Evolutionary conservation across 2,888 invertebrate genomes (phyloP), one percentile per base, ranked within the genome.

Genomic region (Theodoxus fluviatilis): DNA sequence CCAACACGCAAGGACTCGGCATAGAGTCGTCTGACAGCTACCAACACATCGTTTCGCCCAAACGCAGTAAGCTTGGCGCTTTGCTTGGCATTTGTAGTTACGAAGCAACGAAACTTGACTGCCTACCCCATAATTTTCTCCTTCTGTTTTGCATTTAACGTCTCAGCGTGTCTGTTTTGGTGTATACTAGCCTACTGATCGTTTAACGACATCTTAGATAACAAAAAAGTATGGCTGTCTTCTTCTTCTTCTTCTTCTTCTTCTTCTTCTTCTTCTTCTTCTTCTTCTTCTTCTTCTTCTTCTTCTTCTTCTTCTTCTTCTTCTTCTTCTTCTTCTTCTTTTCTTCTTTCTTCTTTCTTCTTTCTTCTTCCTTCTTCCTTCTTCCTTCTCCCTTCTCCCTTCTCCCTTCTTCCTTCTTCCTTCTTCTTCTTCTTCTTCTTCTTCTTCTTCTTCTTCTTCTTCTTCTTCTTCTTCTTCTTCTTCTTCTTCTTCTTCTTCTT

Each of bases 371-470:
- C 25, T 63, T 35, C 37, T 25, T 35, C 37, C 37, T 35, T 63
- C 37, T 35, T 63, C 25, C n/a, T 35, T 37, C 12, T 63, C 38
- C n/a, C 18, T 18, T 37, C n/a, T 37, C n/a, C 37, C 38, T 37
- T 35, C n/a, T 63, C 38, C n/a, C 18, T 18, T 37, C n/a, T 37
- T 37, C 37, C 38, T 37, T 35, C n/a, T n/a, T 37, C 25, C 33
- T 35, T 63, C 33, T 63, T 37, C n/a, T 37, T 63, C 33, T 63
- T 37, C n/a, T 37, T 63, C 33, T 63, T 63, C 33, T 63, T 65
- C 38, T 65, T 65, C 38, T 65, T 65, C 38, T 65, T 65, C 38
- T 65, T 65, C 38, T 65, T 65, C 38, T 65, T 35, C 15, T 63
- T 55, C 7, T 18, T 55, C 9, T 55, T 18, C 9, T 55, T 55